Conservation (phyloP, 1,140 invertebrate species). For the Aculops lycopersici region DNA sequence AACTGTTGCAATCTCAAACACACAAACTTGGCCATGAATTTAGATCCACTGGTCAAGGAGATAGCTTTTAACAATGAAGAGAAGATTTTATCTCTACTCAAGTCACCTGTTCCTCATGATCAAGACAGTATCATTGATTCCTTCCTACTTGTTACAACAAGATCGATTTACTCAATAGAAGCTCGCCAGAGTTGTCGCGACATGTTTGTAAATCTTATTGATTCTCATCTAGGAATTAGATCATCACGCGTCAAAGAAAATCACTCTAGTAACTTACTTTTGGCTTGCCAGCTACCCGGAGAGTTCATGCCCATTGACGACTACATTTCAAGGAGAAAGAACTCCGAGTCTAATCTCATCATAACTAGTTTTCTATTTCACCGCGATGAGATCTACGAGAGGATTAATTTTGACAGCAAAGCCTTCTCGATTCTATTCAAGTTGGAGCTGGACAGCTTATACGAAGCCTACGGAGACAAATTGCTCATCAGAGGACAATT, state of each 20-base stretch:
- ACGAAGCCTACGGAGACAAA: not conserved
- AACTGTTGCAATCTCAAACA: not conserved
- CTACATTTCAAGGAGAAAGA: not conserved
- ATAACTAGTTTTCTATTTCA: not conserved
- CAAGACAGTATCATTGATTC: not conserved
- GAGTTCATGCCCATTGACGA: too few species aligned
- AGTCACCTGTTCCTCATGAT: not conserved
- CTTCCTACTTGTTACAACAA: not conserved
- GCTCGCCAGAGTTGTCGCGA: not conserved
- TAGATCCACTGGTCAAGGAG: not conserved
- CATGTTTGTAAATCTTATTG: not conserved
- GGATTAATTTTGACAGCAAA: not conserved
- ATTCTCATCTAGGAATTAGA: not conserved
- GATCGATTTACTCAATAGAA: not conserved
- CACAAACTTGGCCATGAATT: too few species aligned
- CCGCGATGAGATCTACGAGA: not conserved
- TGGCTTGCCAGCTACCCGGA: too few species aligned
- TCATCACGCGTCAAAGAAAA: not conserved
- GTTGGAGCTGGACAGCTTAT: not conserved
- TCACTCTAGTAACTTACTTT: too few species aligned
- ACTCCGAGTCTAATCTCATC: not conserved
- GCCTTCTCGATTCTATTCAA: not conserved
- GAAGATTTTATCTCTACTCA: not conserved
- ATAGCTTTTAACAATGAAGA: not conserved
- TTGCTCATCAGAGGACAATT: not conserved